These are phyloP conservation scores for Trichogramma evanescens DNA, from an alignment of 2,888 invertebrate species.

Conservation along the genomic window DNA sequence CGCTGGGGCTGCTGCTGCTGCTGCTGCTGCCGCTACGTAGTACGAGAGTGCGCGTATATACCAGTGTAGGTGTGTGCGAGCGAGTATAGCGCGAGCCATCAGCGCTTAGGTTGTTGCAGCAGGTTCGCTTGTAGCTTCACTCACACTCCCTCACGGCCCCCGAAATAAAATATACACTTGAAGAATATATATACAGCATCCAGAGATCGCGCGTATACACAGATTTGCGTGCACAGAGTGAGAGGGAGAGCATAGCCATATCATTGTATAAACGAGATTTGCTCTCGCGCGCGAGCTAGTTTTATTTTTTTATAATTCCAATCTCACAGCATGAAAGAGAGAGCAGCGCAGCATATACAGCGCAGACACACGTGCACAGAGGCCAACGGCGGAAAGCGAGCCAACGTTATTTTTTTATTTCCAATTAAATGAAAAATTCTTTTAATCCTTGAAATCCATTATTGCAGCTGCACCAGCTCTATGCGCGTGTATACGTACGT, in stretches of 20 bases:
- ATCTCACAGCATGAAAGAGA: slow-evolving; percentile 4
- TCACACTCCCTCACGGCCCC: background rate
- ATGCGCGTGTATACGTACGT: too few species aligned
- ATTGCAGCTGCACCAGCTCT: too few species aligned
- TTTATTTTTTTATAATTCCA: slow-evolving; percentile 12
- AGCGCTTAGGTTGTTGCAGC: too few species aligned
- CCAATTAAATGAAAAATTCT: too few species aligned
- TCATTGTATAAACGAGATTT: slow-evolving; percentile 19
- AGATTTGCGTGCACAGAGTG: background rate
- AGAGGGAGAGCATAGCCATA: slow-evolving; percentile 1
- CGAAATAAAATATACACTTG: slow-evolving; percentile 24
- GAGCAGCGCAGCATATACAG: background rate
- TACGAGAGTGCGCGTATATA: too few species aligned
- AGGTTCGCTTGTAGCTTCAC: too few species aligned
- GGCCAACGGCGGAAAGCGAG: too few species aligned
- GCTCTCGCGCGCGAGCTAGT: background rate
- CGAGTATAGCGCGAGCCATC: too few species aligned
- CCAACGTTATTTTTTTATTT: too few species aligned
- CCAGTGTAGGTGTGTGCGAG: too few species aligned
- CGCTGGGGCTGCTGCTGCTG: slow-evolving; percentile 30
- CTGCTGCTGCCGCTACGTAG: background rate
- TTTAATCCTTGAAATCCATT: too few species aligned
- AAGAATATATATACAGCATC: slow-evolving; percentile 15
- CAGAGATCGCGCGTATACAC: background rate
- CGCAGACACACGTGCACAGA: too few species aligned